Base-by-base conservation (phyloP, 2,113 vertebrate genomes). In the Cranoglanis bouderius region DNA sequence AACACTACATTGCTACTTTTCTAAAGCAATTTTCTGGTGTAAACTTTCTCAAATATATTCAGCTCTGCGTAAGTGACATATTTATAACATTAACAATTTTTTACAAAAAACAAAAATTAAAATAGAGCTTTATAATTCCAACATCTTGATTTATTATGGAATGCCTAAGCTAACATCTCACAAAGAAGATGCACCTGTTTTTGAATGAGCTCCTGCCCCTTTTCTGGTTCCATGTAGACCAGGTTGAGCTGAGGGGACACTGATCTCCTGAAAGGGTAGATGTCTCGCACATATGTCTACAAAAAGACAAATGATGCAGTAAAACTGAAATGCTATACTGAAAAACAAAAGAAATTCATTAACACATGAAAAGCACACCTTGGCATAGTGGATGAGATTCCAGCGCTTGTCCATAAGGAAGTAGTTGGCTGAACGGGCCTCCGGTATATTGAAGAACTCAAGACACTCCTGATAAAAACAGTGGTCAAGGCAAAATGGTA, bases 391-490 rank as follows among this genome's bases (percentile, higher is more conserved):
- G 91, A 99, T 99, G 88, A 99, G 98, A 91, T 99, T 99, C 98
- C 98, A 99, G 35, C 98, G 95, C 91, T 99, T 99, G 95, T 99
- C 98, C 98, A 99, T 99, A 84, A 99, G 96, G 94, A 99, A 99
- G 92, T 98, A 99, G 90, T 98, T 97, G 38, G 97, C 97, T 2
- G 97, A 97, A 88, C 99, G 97, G 1, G 98, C 97, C 91, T 99
- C 98, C 5, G 98, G 97, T 89, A 99, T 98, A 90, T 99, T 99
- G 95, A 99, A 99, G 94, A 99, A 99, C 90, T 99, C 98, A 89
- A 99, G 93, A 88, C 98, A 99, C 85, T 99, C 98, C 98, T 99
- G 90, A 24, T 49, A 43, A 32, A 55, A 75, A 43, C 10, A 49
- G 43, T 8, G 6, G 2, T 38, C 2, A 91, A 87, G 40, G 18